Conservation (phyloP, 1,140 invertebrate species). For the Cyrtorhinus lividipennis region DNA sequence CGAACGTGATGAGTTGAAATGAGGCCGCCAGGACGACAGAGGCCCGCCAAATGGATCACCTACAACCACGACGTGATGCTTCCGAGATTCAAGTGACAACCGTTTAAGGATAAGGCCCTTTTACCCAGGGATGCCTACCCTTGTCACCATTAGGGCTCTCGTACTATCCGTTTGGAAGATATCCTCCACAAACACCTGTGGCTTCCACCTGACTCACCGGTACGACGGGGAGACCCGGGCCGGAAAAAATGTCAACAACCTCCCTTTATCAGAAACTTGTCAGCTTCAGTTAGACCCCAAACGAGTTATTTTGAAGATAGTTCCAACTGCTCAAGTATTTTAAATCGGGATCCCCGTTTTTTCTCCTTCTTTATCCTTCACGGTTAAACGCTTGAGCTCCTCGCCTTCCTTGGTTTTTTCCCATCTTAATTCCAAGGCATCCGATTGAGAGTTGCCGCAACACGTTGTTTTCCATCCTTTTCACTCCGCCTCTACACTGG, state of each 20-base stretch:
- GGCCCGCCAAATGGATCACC: not conserved
- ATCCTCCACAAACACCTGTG: not conserved
- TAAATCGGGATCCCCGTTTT: not conserved
- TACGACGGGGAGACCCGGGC: not conserved
- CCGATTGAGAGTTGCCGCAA: not conserved
- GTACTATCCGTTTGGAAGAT: not conserved
- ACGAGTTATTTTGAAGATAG: not conserved
- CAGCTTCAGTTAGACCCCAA: not conserved
- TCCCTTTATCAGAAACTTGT: slow-evolving; percentile 1
- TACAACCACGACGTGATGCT: not conserved
- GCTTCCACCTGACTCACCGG: slow-evolving; percentile 1
- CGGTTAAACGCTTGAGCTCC: not conserved
- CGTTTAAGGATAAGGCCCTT: slow-evolving; percentile 6
- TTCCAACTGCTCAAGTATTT: not conserved
- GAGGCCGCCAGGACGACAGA: not conserved
- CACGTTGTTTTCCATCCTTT: not conserved
- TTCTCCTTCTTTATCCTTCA: not conserved
- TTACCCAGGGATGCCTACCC: not conserved
- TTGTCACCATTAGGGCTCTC: slow-evolving; percentile 4
- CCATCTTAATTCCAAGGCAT: not conserved
- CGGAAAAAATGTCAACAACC: slow-evolving; percentile 4
- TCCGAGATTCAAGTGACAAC: slow-evolving; percentile 2
- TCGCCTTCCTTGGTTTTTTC: no score
- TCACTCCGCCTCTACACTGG: not conserved
- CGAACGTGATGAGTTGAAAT: no score